Conservation (phyloP, 1,140 invertebrate species). For the Megalopta genalis region DNA sequence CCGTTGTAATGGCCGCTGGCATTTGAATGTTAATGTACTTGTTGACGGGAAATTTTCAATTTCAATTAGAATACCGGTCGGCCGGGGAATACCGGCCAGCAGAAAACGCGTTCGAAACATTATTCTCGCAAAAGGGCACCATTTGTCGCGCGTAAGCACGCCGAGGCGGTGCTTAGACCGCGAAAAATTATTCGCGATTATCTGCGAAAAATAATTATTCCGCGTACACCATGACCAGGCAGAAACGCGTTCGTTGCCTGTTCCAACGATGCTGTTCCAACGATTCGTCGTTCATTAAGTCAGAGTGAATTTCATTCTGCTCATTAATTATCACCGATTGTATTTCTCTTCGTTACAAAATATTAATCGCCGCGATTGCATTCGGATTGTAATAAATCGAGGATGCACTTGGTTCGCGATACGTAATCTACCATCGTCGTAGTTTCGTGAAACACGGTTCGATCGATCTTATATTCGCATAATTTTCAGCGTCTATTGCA, state of each 20-base stretch:
- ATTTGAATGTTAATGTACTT: neutral
- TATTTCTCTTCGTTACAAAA: neutral
- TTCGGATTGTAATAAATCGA: neutral
- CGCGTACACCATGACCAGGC: neutral
- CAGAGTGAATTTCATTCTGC: neutral
- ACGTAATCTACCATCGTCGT: neutral
- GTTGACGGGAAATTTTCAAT: conserved; percentile 7
- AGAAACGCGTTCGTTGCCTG: no score
- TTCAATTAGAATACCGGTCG: neutral
- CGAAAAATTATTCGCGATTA: neutral
- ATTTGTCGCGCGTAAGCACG: neutral
- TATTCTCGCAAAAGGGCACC: neutral
- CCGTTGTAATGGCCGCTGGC: neutral
- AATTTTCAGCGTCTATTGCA: no score
- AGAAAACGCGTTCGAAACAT: neutral
- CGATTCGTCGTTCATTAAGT: no score
- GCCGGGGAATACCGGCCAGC: neutral
- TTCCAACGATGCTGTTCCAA: no score
- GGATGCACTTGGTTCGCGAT: neutral
- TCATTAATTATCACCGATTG: neutral
- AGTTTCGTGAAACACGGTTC: no score
- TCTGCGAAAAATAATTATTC: neutral
- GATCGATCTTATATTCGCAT: no score
- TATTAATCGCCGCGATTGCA: neutral
- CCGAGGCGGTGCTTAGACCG: neutral